These are phyloP conservation scores for Haemorhous mexicanus DNA, from an alignment of 2,113 vertebrate genomes.

Conservation along the genomic window DNA sequence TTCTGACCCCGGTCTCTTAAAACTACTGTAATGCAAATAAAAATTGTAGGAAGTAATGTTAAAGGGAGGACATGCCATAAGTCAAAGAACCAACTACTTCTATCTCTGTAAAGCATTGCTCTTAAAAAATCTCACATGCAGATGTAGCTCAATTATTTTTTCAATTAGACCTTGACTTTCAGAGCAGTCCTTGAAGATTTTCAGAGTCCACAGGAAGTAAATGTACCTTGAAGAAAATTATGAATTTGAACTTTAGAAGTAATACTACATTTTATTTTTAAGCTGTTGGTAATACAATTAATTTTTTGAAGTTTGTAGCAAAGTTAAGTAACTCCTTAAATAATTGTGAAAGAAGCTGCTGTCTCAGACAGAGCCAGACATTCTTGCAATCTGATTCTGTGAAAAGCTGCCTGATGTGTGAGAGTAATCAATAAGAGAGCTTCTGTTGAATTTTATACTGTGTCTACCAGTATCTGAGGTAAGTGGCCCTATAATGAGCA, in stretches of 20 bases:
- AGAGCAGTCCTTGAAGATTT: background rate
- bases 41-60: background rate
- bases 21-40: background rate
- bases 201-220: background rate
- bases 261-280: background rate
- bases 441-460: background rate
- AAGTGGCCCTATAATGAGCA: conserved; percentile 62
- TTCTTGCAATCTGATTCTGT: background rate
- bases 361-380: background rate
- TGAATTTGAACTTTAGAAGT: background rate
- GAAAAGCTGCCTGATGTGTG: background rate
- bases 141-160: background rate
- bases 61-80: background rate
- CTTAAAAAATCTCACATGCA: background rate
- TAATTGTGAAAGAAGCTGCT: background rate
- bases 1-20: background rate
- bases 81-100: background rate
- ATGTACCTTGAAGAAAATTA: background rate
- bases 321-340: background rate
- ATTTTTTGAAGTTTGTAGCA: background rate
- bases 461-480: background rate
- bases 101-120: background rate
- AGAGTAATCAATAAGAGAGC: conserved; percentile 20
- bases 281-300: background rate
- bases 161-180: background rate